Base-by-base conservation (phyloP, 2,888 invertebrate genomes). In the Macrosiphum euphorbiae region DNA sequence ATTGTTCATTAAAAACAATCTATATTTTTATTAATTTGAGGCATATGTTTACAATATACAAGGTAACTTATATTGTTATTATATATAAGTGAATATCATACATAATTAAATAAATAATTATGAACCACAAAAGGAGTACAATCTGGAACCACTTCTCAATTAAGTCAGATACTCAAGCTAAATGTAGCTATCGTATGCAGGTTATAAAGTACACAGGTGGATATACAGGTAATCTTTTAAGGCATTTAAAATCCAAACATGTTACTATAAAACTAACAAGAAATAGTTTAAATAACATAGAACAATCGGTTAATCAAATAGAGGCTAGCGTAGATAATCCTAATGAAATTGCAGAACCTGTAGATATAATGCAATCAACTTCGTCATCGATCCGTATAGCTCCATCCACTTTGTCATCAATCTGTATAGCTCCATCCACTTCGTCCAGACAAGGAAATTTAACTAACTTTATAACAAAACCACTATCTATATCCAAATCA, bases 231-330 rank as follows among this genome's bases (percentile, higher is more conserved):
- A 94, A 94, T 90, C 87, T 94, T 10, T 41, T 92, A 7, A 26
- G 94, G 16, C 94, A 92, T 44, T 35, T 94, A 78, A 94, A 94
- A 87, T 90, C 90, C 50, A 94, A 94, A 24, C 92, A 94, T 87
- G 8, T 88, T 52, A 52, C 88, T 52, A n/a, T 88, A n/a, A n/a
- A 52, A 52, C 24, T 52, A 8, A 35, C n/a, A 52, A 52, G 20
- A 88, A 28, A 52, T n/a, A 13, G 7, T 50, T 5, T 88, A 52
- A 52, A 13, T 52, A 52, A 52, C 16, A 13, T 52, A 52, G 52
- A 52, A 52, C 52, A 10, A 52, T 13, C 52, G 13, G 52, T 52
- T 52, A 52, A 52, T 13, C 52, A 52, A 52, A 52, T 52, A 52
- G 52, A 52, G 52, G 28, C 4, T 13, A 88, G 20, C n/a, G 0